Evolutionary conservation across 2,888 invertebrate species (phyloP).

Genomic region (Clunio marinus): DNA sequence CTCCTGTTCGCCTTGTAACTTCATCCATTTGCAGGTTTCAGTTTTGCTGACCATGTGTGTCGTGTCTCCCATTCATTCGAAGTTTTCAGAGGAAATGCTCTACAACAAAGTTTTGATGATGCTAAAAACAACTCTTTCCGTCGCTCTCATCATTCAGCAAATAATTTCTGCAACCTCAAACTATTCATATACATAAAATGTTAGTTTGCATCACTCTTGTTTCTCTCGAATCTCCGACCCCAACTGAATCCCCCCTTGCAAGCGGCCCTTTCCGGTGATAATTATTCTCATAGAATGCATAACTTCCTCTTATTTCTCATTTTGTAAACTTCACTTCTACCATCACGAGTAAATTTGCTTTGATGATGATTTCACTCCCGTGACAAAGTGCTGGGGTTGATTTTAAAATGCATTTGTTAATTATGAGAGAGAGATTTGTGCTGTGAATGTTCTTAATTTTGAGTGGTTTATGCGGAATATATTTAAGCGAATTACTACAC

Average conservation of each 20-base stretch:
- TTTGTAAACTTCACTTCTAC: background rate
- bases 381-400: background rate
- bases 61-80: too few relatives aligned
- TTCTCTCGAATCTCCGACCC: too few relatives aligned
- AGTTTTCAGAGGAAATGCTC: background rate
- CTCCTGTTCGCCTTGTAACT: background rate
- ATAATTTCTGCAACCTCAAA: slow-evolving; percentile 1
- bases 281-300: background rate
- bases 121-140: background rate
- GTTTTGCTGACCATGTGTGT: background rate
- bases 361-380: background rate
- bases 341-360: background rate
- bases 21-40: background rate
- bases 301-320: background rate
- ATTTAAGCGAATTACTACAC: background rate
- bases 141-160: background rate
- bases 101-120: slow-evolving; percentile 1
- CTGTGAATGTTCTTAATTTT: background rate
- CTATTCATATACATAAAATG: background rate
- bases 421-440: background rate
- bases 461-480: background rate
- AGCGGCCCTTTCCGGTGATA: slow-evolving; percentile 24
- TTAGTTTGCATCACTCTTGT: slow-evolving; percentile 15
- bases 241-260: too few relatives aligned
- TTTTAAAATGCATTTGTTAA: background rate